These are phyloP conservation scores for Phrynocephalus versicolor DNA, from an alignment of 2,113 vertebrate genomes.

Conservation along the genomic window DNA sequence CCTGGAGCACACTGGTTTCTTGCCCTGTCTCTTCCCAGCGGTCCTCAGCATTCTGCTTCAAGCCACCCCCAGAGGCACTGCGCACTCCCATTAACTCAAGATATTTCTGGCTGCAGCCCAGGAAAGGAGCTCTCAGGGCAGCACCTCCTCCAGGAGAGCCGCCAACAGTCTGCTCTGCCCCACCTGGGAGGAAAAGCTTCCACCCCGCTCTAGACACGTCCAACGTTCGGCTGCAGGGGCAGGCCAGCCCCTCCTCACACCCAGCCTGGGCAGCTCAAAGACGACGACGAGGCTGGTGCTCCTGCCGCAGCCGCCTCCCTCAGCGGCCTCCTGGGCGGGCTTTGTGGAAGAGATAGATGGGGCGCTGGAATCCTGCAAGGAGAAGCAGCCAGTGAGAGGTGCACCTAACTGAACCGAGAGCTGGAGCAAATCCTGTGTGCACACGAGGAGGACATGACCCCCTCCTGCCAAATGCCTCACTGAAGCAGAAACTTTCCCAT, in stretches of 20 bases:
- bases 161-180: not conserved
- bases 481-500: not conserved
- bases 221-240: not conserved
- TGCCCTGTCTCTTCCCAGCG: not conserved
- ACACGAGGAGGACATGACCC: no score
- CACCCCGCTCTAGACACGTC: not conserved
- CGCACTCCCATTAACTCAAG: no score
- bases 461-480: no score
- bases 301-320: not conserved
- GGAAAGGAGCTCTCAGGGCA: not conserved
- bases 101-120: not conserved
- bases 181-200: not conserved
- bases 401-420: no score
- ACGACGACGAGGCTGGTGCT: not conserved
- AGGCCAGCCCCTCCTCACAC: accelerated
- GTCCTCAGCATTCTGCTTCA: no score
- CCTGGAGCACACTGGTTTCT: not conserved
- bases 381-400: not conserved
- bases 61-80: not conserved
- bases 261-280: not conserved
- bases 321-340: not conserved
- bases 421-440: no score
- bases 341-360: conserved; percentile 33
- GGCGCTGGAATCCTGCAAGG: conserved; percentile 21
- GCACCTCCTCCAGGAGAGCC: not conserved